Conservation (phyloP, 37 sponge, comb jelly and placozoan genomes). For the Haliclona indistincta region DNA sequence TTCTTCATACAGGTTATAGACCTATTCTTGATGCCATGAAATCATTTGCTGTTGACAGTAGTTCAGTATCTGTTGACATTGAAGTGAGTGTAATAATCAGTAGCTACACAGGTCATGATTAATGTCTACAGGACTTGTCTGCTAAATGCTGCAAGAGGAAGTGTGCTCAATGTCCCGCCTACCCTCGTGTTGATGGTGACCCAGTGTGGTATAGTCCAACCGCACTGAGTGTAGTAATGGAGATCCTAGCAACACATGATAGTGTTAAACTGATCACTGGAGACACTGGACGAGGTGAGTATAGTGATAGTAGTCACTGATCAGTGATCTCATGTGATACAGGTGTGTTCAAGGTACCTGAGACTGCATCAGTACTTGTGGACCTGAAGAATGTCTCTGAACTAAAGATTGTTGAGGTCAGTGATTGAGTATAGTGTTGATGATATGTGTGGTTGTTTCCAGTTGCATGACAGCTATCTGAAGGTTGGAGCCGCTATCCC, state of each 20-base stretch:
- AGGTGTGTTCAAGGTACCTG: slow-evolving; percentile 56
- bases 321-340: background rate
- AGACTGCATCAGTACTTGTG: slow-evolving; percentile 29
- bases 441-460: background rate
- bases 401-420: slow-evolving; percentile 35
- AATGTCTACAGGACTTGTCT: background rate
- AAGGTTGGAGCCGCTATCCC: slow-evolving; percentile 62
- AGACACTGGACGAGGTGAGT: slow-evolving; percentile 77
- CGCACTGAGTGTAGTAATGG: slow-evolving; percentile 42
- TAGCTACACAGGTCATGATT: background rate
- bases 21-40: slow-evolving; percentile 87
- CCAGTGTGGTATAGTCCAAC: slow-evolving; percentile 57
- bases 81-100: slow-evolving; percentile 45
- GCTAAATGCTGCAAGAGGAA: background rate
- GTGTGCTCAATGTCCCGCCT: slow-evolving; percentile 2
- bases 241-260: slow-evolving; percentile 10
- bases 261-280: slow-evolving; percentile 59
- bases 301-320: slow-evolving; percentile 10
- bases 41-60: slow-evolving; percentile 55
- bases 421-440: background rate
- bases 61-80: slow-evolving; percentile 48
- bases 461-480: slow-evolving; percentile 38
- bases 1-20: slow-evolving; percentile 59
- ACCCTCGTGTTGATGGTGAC: slow-evolving; percentile 2
- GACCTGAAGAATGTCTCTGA: slow-evolving; percentile 44